phyloP scores from a whole-genome alignment of 2,797 vertebrate species.

The Tinamus major region DNA sequence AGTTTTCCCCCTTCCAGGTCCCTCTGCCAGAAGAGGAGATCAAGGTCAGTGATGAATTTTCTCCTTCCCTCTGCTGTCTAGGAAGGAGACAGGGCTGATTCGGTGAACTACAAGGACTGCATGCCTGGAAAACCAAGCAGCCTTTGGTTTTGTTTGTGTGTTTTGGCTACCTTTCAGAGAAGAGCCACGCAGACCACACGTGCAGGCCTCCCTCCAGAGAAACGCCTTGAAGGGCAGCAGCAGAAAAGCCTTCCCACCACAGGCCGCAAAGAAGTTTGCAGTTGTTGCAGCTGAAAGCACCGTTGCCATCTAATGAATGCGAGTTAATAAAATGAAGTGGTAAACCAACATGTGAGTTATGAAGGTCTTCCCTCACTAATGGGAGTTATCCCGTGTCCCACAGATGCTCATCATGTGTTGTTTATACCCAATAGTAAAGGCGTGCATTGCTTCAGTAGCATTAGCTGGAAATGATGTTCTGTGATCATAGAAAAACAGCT shows the following conservation, averaged over 20 bases:
- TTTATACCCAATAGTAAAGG: slow-evolving; percentile 33
- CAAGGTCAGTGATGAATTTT: not conserved
- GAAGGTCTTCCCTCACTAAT: slow-evolving; percentile 12
- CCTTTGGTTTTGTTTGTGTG: not conserved
- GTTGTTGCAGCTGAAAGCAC: not conserved
- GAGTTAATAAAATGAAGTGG: slow-evolving; percentile 54
- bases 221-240: not conserved
- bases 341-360: slow-evolving; percentile 30
- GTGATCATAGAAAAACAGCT: slow-evolving; percentile 42
- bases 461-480: slow-evolving; percentile 41
- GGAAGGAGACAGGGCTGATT: not conserved
- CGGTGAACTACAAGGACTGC: not conserved
- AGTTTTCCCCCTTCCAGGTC: accelerated
- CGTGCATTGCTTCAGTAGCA: not conserved
- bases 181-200: not conserved
- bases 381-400: slow-evolving; percentile 16
- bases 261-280: not conserved
- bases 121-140: not conserved
- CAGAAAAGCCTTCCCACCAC: not conserved
- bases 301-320: not conserved
- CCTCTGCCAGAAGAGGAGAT: not conserved
- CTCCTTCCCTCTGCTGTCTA: not conserved
- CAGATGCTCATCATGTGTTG: slow-evolving; percentile 38
- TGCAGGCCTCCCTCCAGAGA: not conserved
- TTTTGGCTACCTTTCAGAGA: not conserved